phyloP scores from a whole-genome alignment of 2,797 vertebrate genomes.

The Heteromormyrus szaboi region DNA sequence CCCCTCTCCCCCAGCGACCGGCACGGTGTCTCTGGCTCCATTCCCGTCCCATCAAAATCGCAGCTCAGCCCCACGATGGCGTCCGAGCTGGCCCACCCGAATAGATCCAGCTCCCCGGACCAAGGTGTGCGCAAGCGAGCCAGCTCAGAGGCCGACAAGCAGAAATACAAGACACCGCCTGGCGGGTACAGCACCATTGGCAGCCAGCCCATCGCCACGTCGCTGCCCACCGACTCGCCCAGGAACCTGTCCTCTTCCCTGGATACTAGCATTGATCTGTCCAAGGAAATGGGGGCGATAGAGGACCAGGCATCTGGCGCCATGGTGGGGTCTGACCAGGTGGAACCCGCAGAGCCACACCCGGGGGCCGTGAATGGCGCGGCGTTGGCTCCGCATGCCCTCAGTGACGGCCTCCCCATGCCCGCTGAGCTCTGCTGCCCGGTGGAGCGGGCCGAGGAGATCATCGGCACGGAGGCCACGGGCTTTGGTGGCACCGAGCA shows the following conservation, averaged over 20 bases:
- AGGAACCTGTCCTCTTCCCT: conserved; percentile 65
- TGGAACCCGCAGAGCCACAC: conserved; percentile 29
- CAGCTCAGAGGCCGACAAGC: conserved; percentile 76
- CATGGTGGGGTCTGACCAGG: not conserved
- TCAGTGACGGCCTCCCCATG: not conserved
- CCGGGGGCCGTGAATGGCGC: conserved; percentile 61
- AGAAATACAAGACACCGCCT: conserved; percentile 69
- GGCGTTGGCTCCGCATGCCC: conserved; percentile 27
- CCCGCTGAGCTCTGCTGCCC: conserved; percentile 67
- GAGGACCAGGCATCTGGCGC: not conserved
- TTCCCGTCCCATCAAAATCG: conserved; percentile 79
- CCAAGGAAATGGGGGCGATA: conserved; percentile 47
- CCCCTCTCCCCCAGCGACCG: conserved; percentile 65
- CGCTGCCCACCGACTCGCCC: conserved; percentile 37
- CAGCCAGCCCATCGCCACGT: conserved; percentile 48
- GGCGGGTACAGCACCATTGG: conserved; percentile 66
- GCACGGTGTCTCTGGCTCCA: conserved; percentile 77
- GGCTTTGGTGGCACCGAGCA: conserved; percentile 62
- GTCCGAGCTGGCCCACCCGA: conserved; percentile 61
- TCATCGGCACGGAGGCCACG: conserved; percentile 87
- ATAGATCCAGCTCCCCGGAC: conserved; percentile 72
- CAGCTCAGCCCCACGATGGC: conserved; percentile 65
- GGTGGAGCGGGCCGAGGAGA: conserved; percentile 90
- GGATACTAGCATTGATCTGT: conserved; percentile 61
- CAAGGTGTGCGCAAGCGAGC: conserved; percentile 74